Evolutionary conservation across 2,113 vertebrate species (phyloP), one percentile per base, ranked within the genome.

Genomic region (Atractosteus spatula): DNA sequence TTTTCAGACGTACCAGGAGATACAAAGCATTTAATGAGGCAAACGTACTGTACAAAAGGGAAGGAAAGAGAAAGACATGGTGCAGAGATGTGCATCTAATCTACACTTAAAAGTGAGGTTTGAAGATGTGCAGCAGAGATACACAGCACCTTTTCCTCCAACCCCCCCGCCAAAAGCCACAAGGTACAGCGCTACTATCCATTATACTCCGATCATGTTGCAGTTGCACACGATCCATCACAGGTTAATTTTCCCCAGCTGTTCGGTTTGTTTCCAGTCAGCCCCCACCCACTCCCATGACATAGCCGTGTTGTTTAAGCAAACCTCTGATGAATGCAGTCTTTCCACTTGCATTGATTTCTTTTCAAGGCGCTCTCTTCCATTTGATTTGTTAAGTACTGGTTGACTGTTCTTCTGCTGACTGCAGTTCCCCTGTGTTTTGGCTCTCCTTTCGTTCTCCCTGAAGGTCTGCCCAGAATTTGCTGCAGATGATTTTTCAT

Each of bases 351-450:
- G 70, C 81, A 92, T 72, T 79, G 81, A 89, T 85, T 91, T 89
- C 83, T 89, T 81, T 80, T 81, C 81, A 81, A 78, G 80, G 63
- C 70, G 73, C 61, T 73, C 69, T 82, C 78, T 77, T 80, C 81
- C 76, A 81, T 79, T 80, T 82, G 88, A 90, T 88, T 86, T 90
- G 86, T 84, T 82, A 89, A 88, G 82, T 76, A 84, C 80, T 76
- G 29, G 73, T 70, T 2, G 79, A 77, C 67, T 66, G 77, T 71
- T 80, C 74, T 70, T 80, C 78, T 69, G 12, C 55, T 83, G 84
- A 85, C 64, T 73, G 75, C 10, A 76, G 70, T 54, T 83, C 70
- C 12, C 74, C 62, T 16, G 17, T 6, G 77, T n/a, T 69, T 77
- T 75, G 65, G 41, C 74, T 79, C 74, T 72, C 80, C 78, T 77